A percentile compares a stretch with the other conserved stretches of the same genome.
Conservation (phyloP, 2,113 vertebrate genomes). For the Ctenodactylus gundi region DNA sequence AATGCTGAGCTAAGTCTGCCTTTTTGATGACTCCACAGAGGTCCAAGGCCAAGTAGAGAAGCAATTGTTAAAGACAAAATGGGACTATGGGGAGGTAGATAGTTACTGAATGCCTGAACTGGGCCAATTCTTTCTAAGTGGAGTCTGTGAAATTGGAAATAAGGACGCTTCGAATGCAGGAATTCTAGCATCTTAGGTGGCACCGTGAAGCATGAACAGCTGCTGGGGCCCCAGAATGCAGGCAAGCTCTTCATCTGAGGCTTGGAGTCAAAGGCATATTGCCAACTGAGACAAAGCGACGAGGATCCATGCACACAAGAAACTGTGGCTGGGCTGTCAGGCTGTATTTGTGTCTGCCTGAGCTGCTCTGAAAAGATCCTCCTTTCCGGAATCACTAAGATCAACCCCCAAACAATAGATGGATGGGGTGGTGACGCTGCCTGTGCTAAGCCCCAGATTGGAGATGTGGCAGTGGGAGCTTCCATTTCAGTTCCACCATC, state of each 20-base stretch:
- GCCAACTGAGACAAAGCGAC: constrained; percentile 56
- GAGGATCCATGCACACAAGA: constrained; percentile 37
- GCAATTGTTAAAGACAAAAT: constrained; percentile 21
- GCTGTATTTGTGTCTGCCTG: constrained; percentile 71
- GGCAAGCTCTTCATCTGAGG: constrained; percentile 20
- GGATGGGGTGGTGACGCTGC: constrained; percentile 33
- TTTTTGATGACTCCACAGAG: not conserved
- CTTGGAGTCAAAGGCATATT: constrained; percentile 48
- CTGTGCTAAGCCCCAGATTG: constrained; percentile 55
- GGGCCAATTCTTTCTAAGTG: constrained; percentile 40
- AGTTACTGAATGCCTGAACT: not conserved
- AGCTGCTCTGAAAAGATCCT: constrained; percentile 69
- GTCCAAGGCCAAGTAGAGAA: constrained; percentile 47
- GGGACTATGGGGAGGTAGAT: not conserved
- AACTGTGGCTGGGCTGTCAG: constrained; percentile 62
- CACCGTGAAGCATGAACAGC: not conserved
- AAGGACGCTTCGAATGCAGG: not conserved
- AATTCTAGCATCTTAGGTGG: constrained; percentile 8
- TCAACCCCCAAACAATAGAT: constrained; percentile 38
- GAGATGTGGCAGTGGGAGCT: not conserved
- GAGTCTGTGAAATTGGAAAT: constrained; percentile 21
- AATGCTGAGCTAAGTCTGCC: not conserved
- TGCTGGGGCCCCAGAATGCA: not conserved
- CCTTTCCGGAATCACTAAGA: constrained; percentile 48
- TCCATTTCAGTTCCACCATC: not conserved